phyloP scores from a whole-genome alignment of 2,113 vertebrate genomes.

The Nothobranchius kuhntae region DNA sequence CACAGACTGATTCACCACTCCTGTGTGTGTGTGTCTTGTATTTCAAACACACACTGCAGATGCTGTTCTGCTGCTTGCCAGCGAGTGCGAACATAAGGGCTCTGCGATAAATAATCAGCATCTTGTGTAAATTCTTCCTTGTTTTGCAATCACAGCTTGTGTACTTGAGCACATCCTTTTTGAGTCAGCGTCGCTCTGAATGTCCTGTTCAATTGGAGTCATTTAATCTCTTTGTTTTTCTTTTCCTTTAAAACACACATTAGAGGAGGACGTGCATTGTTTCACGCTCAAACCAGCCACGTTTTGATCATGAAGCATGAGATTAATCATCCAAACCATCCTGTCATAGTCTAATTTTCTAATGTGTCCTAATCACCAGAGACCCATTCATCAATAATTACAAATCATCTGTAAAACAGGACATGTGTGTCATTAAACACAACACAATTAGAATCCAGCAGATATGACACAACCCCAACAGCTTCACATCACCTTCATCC shows the following conservation, averaged over 20 bases:
- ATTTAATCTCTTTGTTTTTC: conserved; percentile 15
- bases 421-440: conserved; percentile 28
- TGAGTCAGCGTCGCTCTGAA: not conserved
- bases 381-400: conserved; percentile 46
- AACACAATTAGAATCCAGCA: conserved; percentile 44
- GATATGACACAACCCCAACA: conserved; percentile 26
- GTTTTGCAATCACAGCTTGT: conserved; percentile 14
- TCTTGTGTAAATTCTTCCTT: conserved; percentile 18
- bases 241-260: not conserved
- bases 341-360: conserved; percentile 51
- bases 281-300: too few relatives aligned
- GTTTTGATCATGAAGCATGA: conserved; percentile 22
- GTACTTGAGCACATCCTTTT: not conserved
- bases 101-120: conserved; percentile 33
- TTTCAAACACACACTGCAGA: conserved; percentile 44
- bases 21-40: not conserved
- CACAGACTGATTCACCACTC: conserved; percentile 60
- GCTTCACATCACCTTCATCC: conserved; percentile 20
- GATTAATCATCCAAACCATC: conserved; percentile 50
- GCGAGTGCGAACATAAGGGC: conserved; percentile 43
- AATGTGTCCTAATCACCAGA: conserved; percentile 37
- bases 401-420: conserved; percentile 29
- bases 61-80: conserved; percentile 48
- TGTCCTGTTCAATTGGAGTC: not conserved
- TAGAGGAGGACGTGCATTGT: too few relatives aligned